Conservation (phyloP, 1,140 invertebrate genomes). For the Chionoecetes opilio region DNA sequence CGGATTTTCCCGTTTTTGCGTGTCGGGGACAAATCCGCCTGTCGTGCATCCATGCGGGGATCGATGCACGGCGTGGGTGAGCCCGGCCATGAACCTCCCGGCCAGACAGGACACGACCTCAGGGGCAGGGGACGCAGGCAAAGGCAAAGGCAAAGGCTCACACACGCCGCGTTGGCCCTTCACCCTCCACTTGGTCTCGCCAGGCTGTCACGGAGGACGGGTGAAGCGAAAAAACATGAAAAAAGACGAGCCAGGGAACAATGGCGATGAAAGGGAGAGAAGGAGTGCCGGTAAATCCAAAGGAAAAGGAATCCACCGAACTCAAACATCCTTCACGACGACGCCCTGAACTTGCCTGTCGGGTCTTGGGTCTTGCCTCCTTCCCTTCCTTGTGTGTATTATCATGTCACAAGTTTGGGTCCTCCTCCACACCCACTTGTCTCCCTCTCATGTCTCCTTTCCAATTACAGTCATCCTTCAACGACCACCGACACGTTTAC, state of each 20-base stretch:
- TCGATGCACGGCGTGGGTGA: neutral
- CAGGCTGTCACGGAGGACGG: neutral
- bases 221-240: slow-evolving; percentile 14
- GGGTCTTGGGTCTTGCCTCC: neutral
- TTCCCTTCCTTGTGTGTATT: neutral
- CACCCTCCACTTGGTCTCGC: neutral
- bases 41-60: neutral
- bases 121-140: neutral
- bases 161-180: neutral
- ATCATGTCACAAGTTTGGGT: neutral
- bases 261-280: neutral
- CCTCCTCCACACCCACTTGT: neutral
- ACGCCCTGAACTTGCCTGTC: neutral
- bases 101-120: neutral
- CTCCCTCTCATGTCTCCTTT: neutral
- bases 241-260: neutral
- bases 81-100: neutral
- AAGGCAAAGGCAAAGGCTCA: neutral
- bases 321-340: neutral
- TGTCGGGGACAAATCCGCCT: neutral
- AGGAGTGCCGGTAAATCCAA: neutral
- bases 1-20: neutral
- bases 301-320: neutral
- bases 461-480: neutral
- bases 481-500: neutral